Conservation (phyloP, 2,888 invertebrate species). For the Imbricaverruca yamaguchii region DNA sequence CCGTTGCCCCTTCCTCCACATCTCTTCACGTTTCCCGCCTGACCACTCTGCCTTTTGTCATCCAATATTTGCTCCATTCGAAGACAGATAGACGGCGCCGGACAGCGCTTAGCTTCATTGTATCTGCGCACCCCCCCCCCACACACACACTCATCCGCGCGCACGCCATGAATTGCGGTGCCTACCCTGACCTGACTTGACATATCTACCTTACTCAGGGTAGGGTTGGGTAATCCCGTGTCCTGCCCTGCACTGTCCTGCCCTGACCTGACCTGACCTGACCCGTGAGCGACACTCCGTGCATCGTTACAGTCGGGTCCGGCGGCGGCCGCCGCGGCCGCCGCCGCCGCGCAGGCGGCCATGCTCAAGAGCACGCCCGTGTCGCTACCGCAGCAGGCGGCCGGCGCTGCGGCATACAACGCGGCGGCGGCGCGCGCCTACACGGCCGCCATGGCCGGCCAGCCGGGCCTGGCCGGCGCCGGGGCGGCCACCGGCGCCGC, state of each 20-base stretch:
- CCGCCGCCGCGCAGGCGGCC: conserved; percentile 10
- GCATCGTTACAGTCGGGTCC: conserved; percentile 32
- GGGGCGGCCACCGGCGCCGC: background rate
- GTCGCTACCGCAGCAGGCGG: background rate
- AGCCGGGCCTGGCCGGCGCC: background rate
- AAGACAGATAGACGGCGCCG: too few species aligned
- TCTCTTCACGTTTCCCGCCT: too few species aligned
- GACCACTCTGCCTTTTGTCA: too few species aligned
- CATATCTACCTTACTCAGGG: too few species aligned
- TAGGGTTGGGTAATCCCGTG: background rate
- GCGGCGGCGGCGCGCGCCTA: conserved; percentile 17
- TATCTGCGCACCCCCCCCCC: too few species aligned
- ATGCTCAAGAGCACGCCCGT: background rate
- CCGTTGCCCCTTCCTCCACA: too few species aligned
- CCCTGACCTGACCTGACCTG: background rate
- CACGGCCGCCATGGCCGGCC: conserved; percentile 10
- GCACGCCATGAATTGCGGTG: too few species aligned
- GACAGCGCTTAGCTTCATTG: too few species aligned
- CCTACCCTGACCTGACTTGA: too few species aligned
- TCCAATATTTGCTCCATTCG: too few species aligned
- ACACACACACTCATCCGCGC: too few species aligned
- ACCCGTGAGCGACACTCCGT: background rate
- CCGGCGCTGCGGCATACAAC: background rate
- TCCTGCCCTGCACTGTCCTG: background rate
- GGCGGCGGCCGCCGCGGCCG: conserved; percentile 24